phyloP scores from a whole-genome alignment of 2,888 invertebrate species.

The Idaea dimidiata region DNA sequence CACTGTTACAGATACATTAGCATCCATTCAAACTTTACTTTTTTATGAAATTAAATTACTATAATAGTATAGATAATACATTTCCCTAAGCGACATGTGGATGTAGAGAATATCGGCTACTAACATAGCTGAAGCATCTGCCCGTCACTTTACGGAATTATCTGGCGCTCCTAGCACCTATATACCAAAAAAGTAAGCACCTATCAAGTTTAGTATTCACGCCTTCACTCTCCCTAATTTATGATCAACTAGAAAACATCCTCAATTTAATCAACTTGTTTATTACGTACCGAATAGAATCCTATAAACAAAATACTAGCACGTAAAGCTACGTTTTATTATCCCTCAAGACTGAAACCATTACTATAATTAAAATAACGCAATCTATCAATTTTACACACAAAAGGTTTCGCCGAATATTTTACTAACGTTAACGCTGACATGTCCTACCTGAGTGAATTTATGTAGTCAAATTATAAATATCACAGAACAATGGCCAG shows the following conservation, averaged over 20 bases:
- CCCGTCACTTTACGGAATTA: background rate
- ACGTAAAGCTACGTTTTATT: slow-evolving; percentile 5
- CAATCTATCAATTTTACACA: slow-evolving; percentile 23
- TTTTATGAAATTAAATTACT: too few relatives aligned
- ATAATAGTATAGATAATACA: background rate
- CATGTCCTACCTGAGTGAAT: background rate
- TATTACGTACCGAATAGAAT: background rate
- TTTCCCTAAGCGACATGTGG: background rate
- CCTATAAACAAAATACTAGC: background rate
- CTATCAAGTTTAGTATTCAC: background rate
- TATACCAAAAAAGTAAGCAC: background rate
- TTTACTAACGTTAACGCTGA: background rate
- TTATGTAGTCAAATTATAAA: background rate
- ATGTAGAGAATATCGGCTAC: background rate
- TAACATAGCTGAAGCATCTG: background rate
- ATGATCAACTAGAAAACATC: slow-evolving; percentile 1
- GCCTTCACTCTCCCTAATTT: background rate
- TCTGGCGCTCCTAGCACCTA: background rate
- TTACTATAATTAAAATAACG: slow-evolving; percentile 14
- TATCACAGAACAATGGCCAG: background rate
- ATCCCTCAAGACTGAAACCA: slow-evolving; percentile 5
- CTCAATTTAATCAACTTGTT: slow-evolving; percentile 1
- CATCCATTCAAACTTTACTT: too few relatives aligned
- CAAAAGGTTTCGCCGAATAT: slow-evolving; percentile 12
- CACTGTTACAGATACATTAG: too few relatives aligned